A percentile compares a stretch with the other conserved stretches of the same genome.
Evolutionary conservation across 2,888 invertebrate genomes (phyloP).

Genomic region (Drosophila borealis): DNA sequence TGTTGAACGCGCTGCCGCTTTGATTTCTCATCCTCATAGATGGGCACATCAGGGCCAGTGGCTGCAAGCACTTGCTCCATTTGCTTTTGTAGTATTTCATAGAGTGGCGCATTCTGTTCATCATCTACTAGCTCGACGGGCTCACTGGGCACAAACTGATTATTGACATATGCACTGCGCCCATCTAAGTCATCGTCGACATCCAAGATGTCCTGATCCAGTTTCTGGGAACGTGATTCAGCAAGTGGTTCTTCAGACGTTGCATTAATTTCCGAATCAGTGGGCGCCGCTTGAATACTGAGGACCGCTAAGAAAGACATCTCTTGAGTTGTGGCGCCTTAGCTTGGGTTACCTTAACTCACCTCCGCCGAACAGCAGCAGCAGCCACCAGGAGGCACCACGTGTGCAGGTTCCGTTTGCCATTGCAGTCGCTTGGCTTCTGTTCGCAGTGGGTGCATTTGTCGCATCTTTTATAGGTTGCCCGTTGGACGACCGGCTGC

Average conservation of each 20-base stretch:
- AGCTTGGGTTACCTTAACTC: slow-evolving; percentile 8
- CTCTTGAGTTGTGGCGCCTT: neutral
- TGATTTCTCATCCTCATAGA: slow-evolving; percentile 55
- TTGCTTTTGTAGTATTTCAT: slow-evolving; percentile 75
- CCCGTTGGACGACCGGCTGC: slow-evolving; percentile 28
- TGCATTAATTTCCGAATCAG: slow-evolving; percentile 20
- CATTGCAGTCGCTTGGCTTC: slow-evolving; percentile 61
- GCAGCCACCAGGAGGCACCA: slow-evolving; percentile 7
- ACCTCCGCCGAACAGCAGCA: slow-evolving; percentile 40
- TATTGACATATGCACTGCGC: slow-evolving; percentile 79
- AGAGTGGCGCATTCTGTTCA: slow-evolving; percentile 63
- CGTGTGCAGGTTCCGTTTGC: slow-evolving; percentile 26
- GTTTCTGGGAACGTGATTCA: slow-evolving; percentile 50
- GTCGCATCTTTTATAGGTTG: slow-evolving; percentile 58
- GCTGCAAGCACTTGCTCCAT: slow-evolving; percentile 74
- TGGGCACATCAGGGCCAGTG: slow-evolving; percentile 56
- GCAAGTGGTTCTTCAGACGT: slow-evolving; percentile 13
- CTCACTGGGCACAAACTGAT: slow-evolving; percentile 72
- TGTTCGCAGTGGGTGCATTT: slow-evolving; percentile 40
- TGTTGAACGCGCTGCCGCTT: slow-evolving; percentile 45
- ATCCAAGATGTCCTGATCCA: slow-evolving; percentile 42
- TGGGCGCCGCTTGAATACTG: slow-evolving; percentile 12
- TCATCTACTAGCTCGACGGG: slow-evolving; percentile 50
- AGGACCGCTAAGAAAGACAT: neutral
- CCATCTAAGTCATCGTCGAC: slow-evolving; percentile 68